Percentiles rank a stretch among this genome's conserved stretches.
Conservation (phyloP, 2,113 vertebrate genomes). For the Chitala chitala region DNA sequence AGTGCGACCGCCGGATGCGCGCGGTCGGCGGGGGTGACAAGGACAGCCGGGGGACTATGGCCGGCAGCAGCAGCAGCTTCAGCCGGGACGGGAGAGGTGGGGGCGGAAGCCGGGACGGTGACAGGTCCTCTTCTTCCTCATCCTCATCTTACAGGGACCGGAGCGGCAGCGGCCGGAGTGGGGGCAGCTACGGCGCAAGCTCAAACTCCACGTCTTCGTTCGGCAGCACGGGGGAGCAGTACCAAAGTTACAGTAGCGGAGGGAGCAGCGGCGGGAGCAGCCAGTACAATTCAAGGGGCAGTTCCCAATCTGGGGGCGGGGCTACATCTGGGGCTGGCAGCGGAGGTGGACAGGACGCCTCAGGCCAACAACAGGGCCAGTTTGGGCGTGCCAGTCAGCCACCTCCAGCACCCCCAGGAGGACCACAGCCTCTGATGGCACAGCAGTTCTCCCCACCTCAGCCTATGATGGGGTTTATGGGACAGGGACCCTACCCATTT, state of each 20-base stretch:
- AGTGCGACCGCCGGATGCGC: constrained; percentile 82
- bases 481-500: constrained; percentile 74
- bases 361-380: constrained; percentile 63
- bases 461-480: constrained; percentile 80
- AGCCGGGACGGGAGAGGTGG: constrained; percentile 21
- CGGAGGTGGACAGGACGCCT: constrained; percentile 19
- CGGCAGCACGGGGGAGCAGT: constrained; percentile 50
- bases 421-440: constrained; percentile 85
- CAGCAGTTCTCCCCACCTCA: constrained; percentile 79
- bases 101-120: constrained; percentile 61
- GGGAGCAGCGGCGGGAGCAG: constrained; percentile 51
- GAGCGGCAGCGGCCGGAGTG: constrained; percentile 61
- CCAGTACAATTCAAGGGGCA: constrained; percentile 23
- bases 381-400: constrained; percentile 52
- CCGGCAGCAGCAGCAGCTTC: constrained; percentile 22
- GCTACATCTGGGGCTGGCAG: not conserved
- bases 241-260: constrained; percentile 64
- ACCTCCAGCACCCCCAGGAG: constrained; percentile 32
- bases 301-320: constrained; percentile 8
- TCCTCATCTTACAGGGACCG: constrained; percentile 52
- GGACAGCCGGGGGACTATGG: constrained; percentile 44
- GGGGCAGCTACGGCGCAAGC: constrained; percentile 52
- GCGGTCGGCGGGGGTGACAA: constrained; percentile 60
- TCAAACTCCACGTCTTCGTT: constrained; percentile 53
- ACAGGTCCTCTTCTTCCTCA: constrained; percentile 52